These are phyloP conservation scores for Embidobia sp. DNA, from an alignment of 2,888 invertebrate species.

Conservation along the genomic window DNA sequence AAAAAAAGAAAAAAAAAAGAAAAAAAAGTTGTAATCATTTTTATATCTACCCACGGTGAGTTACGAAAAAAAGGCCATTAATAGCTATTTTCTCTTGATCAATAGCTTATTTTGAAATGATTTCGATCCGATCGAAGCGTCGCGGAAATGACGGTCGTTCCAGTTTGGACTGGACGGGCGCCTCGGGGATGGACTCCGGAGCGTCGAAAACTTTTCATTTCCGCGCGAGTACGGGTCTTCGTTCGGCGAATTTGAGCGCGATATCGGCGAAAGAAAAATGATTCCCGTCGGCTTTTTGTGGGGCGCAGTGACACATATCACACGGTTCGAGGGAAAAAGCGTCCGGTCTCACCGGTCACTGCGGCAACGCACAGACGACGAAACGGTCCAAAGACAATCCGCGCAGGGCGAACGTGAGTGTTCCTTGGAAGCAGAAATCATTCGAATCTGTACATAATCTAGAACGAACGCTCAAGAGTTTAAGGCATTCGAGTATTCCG, in stretches of 20 bases:
- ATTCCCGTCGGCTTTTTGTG: background rate
- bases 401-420: no score
- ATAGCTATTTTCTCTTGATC: background rate
- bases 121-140: conserved; percentile 47
- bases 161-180: conserved; percentile 31
- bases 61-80: no score
- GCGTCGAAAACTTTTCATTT: conserved; percentile 55
- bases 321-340: no score
- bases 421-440: no score
- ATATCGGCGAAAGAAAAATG: conserved; percentile 1
- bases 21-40: no score
- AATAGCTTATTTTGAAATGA: no score
- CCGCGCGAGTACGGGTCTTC: conserved; percentile 33
- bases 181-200: conserved; percentile 11
- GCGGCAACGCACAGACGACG: no score
- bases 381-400: no score
- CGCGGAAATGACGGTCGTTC: conserved; percentile 55
- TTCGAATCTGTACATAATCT: conserved; percentile 28
- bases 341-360: no score
- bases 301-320: background rate
- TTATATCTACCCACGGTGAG: no score
- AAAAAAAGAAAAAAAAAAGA: no score
- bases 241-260: conserved; percentile 12
- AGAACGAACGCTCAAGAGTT: conserved; percentile 40
- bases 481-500: conserved; percentile 15